These are phyloP conservation scores for Adelosebastes latens DNA, from an alignment of 2,797 vertebrate genomes.

Conservation along the genomic window DNA sequence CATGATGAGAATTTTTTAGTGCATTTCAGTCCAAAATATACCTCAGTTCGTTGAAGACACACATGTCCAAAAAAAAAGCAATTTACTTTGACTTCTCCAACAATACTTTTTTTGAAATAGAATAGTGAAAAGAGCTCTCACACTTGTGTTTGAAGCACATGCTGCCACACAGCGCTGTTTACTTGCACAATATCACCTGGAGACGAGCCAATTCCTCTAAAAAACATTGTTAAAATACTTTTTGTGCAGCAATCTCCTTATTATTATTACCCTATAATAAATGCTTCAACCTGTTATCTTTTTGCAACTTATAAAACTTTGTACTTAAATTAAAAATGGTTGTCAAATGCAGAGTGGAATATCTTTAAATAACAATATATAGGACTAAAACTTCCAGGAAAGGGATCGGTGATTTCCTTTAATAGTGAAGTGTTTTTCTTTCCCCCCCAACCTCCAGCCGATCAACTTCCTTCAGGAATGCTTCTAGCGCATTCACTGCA, in stretches of 20 bases:
- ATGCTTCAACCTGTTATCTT: conserved; percentile 87
- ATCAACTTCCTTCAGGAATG: conserved; percentile 86
- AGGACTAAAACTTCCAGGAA: conserved; percentile 78
- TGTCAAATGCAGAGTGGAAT: conserved; percentile 89
- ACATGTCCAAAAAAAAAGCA: conserved; percentile 84
- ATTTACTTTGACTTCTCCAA: conserved; percentile 68
- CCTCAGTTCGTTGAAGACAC: conserved; percentile 82
- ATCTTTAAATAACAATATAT: conserved; percentile 89
- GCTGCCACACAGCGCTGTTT: conserved; percentile 90
- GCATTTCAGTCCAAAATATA: conserved; percentile 94
- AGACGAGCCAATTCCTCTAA: conserved; percentile 83
- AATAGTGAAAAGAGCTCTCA: conserved; percentile 85
- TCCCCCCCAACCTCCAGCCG: conserved; percentile 76
- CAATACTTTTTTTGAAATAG: conserved; percentile 91
- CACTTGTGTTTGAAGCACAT: conserved; percentile 92
- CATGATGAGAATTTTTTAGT: conserved; percentile 92
- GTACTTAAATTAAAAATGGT: conserved; percentile 85
- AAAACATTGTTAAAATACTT: conserved; percentile 86
- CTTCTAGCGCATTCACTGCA: conserved; percentile 86
- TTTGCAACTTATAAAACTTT: conserved; percentile 84
- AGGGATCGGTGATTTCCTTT: conserved; percentile 74
- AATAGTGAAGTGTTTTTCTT: conserved; percentile 76
- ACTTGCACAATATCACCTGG: conserved; percentile 87
- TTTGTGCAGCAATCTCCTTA: conserved; percentile 88
- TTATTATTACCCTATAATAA: conserved; percentile 83